Percentiles rank a stretch among this genome's conserved stretches.
Conservation (phyloP, 2,797 vertebrate genomes). For the Yasuhikotakia modesta region DNA sequence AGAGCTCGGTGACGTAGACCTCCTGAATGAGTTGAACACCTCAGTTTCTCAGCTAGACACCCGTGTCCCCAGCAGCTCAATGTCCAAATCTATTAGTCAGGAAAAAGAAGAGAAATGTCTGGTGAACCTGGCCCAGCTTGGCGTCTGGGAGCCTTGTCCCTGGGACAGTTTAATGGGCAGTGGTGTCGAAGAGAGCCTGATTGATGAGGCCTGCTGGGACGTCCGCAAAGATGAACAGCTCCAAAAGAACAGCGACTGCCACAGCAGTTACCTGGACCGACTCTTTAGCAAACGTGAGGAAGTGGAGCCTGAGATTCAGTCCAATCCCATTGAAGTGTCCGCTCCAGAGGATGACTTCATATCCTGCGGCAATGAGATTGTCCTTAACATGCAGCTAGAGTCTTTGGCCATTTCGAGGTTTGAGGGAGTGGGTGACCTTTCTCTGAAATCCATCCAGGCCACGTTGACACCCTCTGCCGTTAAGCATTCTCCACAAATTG, state of each 20-base stretch:
- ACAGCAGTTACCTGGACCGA: slow-evolving; percentile 95
- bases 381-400: slow-evolving; percentile 93
- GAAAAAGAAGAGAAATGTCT: slow-evolving; percentile 97
- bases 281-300: slow-evolving; percentile 94
- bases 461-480: slow-evolving; percentile 88
- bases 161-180: slow-evolving; percentile 87
- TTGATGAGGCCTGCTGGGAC: slow-evolving; percentile 90
- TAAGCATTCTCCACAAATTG: slow-evolving; percentile 93
- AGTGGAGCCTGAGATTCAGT: slow-evolving; percentile 75
- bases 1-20: slow-evolving; percentile 85
- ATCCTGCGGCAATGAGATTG: slow-evolving; percentile 81
- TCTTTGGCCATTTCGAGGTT: slow-evolving; percentile 89
- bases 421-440: slow-evolving; percentile 84
- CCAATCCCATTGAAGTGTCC: slow-evolving; percentile 76
- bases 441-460: slow-evolving; percentile 94
- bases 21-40: slow-evolving; percentile 93
- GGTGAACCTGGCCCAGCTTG: slow-evolving; percentile 93
- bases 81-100: slow-evolving; percentile 91
- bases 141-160: slow-evolving; percentile 80
- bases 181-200: slow-evolving; percentile 80
- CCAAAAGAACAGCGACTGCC: slow-evolving; percentile 88
- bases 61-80: slow-evolving; percentile 73
- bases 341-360: slow-evolving; percentile 83
- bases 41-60: slow-evolving; percentile 90
- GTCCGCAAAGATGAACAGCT: slow-evolving; percentile 86